Evolutionary conservation across 2,113 vertebrate species (phyloP), one percentile per base, ranked within the genome.

Genomic region (Corythaixoides concolor): DNA sequence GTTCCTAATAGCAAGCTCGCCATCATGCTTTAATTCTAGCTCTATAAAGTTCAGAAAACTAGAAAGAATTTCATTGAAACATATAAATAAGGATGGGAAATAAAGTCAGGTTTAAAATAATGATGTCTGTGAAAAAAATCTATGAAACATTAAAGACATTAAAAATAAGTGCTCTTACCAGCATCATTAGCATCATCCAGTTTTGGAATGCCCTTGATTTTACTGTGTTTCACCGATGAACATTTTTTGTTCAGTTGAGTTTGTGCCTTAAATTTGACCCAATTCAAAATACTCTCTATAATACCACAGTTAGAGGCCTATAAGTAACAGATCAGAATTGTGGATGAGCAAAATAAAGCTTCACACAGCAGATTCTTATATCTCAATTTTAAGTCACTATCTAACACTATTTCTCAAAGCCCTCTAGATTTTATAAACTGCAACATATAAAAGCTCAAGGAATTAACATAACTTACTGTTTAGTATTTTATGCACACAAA

Each of bases 191-290:
- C 99, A 77, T 99, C 99, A 87, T 99, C 99, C 92, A 99, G 97
- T 95, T 99, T 99, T 2, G 99, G 99, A 98, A 99, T 99, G 95
- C 99, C 99, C 97, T 99, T 99, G 97, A 99, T 99, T 98, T 99
- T 99, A 98, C 99, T 99, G 97, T 99, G 98, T 90, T 99, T 99
- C 95, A 99, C 99, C 2, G 99, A 99, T 3, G 99, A 99, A 96
- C 99, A 99, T 95, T 99, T 99, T 96, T 99, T 99, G 96, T 99
- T 99, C 85, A 99, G 98, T 95, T 99, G 99, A 13, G 98, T 99
- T 98, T 99, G 99, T 73, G 99, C 99, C 97, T 99, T 99, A 96
- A 99, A 99, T 98, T 99, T 99, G 70, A 99, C 99, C 99, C 99
- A 99, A 95, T 99, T 99, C 94, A 99, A 98, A 73, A 99, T 99